Percentiles rank a stretch among this genome's conserved stretches.
phyloP scores from a whole-genome alignment of 2,797 vertebrate genomes.

The Neosilurus hyrtlii region DNA sequence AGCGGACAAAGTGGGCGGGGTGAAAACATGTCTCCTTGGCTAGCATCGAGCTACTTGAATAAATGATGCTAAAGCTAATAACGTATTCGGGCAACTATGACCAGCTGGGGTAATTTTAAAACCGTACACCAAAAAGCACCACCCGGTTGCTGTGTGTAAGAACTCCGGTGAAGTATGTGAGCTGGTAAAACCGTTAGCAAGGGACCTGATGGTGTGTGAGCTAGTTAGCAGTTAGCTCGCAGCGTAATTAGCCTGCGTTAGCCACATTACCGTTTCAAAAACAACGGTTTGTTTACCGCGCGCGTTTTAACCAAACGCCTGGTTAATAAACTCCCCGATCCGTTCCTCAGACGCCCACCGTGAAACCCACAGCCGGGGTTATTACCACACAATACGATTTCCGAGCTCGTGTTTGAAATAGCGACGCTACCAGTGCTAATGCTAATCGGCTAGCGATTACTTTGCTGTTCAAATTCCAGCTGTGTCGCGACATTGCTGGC shows the following conservation, averaged over 20 bases:
- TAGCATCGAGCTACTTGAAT: slow-evolving; percentile 34
- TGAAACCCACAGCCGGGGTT: neutral
- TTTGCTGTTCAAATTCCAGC: slow-evolving; percentile 45
- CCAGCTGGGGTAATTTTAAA: slow-evolving; percentile 1
- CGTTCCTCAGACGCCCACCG: neutral
- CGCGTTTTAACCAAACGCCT: neutral
- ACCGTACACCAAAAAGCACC: neutral
- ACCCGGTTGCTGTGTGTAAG: neutral
- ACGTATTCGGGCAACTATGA: neutral
- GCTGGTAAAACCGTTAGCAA: neutral
- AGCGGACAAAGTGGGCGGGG: slow-evolving; percentile 54
- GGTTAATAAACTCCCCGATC: neutral
- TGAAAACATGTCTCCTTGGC: slow-evolving; percentile 47
- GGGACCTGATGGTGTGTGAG: neutral
- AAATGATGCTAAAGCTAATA: slow-evolving; percentile 40
- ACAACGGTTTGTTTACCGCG: neutral
- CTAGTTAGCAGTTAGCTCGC: slow-evolving; percentile 16
- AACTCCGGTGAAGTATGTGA: no score
- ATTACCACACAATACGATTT: neutral
- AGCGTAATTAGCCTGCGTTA: slow-evolving; percentile 17
- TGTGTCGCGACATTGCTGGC: slow-evolving; percentile 48
- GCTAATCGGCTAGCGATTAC: slow-evolving; percentile 49
- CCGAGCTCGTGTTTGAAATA: slow-evolving; percentile 16
- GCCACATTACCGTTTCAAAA: slow-evolving; percentile 1
- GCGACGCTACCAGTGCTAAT: slow-evolving; percentile 27